Evolutionary conservation across 2,888 invertebrate genomes (phyloP).

Genomic region (Zeuzera pyrina): DNA sequence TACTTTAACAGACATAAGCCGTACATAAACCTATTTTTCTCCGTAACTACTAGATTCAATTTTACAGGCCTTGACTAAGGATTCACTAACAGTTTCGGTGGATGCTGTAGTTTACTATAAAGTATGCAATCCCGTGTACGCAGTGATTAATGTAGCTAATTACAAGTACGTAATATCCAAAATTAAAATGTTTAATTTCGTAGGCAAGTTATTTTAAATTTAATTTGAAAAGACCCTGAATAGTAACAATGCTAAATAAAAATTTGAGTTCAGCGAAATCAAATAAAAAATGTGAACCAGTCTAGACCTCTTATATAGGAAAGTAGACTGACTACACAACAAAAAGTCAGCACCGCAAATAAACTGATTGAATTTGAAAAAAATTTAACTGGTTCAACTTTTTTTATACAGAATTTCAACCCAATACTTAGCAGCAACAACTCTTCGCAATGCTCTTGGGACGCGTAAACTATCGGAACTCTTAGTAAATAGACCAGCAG

Average conservation of each 20-base stretch:
- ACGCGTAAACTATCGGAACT: conserved; percentile 90
- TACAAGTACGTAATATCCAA: conserved; percentile 26
- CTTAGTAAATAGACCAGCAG: conserved; percentile 85
- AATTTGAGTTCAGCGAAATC: too few relatives aligned
- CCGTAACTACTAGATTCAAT: background rate
- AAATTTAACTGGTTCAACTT: too few relatives aligned
- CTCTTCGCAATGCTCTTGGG: conserved; percentile 88
- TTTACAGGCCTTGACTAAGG: conserved; percentile 66
- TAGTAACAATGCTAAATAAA: too few relatives aligned
- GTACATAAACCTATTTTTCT: background rate
- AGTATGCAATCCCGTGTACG: conserved; percentile 79
- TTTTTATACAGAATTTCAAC: conserved; percentile 80
- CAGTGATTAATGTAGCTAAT: conserved; percentile 65
- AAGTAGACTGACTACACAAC: too few relatives aligned
- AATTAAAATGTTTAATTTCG: background rate
- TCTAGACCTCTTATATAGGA: too few relatives aligned
- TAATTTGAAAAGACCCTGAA: too few relatives aligned
- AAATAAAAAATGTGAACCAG: too few relatives aligned
- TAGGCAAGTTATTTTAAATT: too few relatives aligned
- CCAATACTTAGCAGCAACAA: conserved; percentile 82
- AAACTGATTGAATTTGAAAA: too few relatives aligned
- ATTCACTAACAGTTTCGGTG: conserved; percentile 90
- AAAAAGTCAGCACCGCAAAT: too few relatives aligned
- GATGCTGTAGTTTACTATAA: conserved; percentile 89
- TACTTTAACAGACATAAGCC: background rate